Evolutionary conservation across 2,797 vertebrate genomes (phyloP).

Genomic region (Rousettus madagascariensis): DNA sequence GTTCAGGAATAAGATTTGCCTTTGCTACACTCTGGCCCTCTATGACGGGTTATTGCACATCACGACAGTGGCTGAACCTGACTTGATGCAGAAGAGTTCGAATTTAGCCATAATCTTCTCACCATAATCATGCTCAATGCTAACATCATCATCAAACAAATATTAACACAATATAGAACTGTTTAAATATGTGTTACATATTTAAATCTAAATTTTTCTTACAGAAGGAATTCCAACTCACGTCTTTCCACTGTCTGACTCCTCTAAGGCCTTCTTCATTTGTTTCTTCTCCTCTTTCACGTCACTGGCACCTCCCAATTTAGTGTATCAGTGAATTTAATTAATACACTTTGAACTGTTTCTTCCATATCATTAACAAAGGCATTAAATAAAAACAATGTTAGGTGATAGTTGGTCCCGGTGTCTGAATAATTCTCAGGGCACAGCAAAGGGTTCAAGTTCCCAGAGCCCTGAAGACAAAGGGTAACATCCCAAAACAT

Average conservation of each 20-base stretch:
- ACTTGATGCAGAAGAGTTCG: background rate
- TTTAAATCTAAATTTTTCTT: constrained; percentile 11
- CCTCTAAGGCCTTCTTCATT: background rate
- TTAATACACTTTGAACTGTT: constrained; percentile 67
- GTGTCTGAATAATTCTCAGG: no score
- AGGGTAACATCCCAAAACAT: no score
- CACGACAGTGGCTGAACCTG: background rate
- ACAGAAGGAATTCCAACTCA: background rate
- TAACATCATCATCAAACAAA: background rate
- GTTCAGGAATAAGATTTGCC: background rate
- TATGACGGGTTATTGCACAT: background rate
- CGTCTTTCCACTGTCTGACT: background rate
- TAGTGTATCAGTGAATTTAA: constrained; percentile 67
- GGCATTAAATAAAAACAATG: constrained; percentile 58
- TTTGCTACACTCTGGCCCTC: background rate
- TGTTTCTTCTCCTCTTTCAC: background rate
- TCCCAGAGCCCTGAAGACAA: no score
- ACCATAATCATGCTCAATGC: background rate
- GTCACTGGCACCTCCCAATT: constrained; percentile 51
- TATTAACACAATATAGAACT: background rate
- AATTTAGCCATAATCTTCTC: background rate
- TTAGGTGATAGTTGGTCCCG: no score
- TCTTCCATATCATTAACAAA: constrained; percentile 71
- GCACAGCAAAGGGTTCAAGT: no score
- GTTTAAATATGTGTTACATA: background rate